These are phyloP conservation scores for Lutjanus erythropterus DNA, from an alignment of 2,113 vertebrate species.

Conservation along the genomic window DNA sequence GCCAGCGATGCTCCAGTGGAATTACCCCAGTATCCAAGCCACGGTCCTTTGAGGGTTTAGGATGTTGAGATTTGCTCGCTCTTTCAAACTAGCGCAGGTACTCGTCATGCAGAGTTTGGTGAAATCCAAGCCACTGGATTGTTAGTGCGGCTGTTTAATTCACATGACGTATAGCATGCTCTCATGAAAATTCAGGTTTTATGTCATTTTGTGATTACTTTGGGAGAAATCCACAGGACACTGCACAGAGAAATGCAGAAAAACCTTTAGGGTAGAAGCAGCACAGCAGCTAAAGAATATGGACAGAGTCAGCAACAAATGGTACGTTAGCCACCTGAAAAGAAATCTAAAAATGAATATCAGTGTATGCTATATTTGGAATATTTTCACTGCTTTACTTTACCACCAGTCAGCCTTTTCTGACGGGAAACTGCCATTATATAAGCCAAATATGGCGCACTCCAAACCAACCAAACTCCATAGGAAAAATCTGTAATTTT, in stretches of 20 bases:
- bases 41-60: conserved; percentile 32
- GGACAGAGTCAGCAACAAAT: no score
- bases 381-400: no score
- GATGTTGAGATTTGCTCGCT: conserved; percentile 26
- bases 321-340: no score
- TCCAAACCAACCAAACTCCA: no score
- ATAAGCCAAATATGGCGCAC: no score
- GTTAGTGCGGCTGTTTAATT: conserved; percentile 24
- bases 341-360: no score
- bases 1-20: conserved; percentile 67
- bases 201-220: conserved; percentile 53
- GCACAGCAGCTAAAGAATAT: no score
- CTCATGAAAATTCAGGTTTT: conserved; percentile 19
- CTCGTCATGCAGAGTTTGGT: conserved; percentile 20
- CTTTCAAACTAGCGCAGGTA: conserved; percentile 59
- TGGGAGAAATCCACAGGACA: conserved; percentile 32
- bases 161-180: conserved; percentile 42
- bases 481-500: no score
- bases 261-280: conserved; percentile 2
- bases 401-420: no score
- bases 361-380: no score
- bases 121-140: conserved; percentile 47
- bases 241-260: background rate
- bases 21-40: conserved; percentile 37
- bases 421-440: no score